Evolutionary conservation across 2,797 vertebrate species (phyloP), one percentile per base, ranked within the genome.

Genomic region (Pseudochromis fuscus): DNA sequence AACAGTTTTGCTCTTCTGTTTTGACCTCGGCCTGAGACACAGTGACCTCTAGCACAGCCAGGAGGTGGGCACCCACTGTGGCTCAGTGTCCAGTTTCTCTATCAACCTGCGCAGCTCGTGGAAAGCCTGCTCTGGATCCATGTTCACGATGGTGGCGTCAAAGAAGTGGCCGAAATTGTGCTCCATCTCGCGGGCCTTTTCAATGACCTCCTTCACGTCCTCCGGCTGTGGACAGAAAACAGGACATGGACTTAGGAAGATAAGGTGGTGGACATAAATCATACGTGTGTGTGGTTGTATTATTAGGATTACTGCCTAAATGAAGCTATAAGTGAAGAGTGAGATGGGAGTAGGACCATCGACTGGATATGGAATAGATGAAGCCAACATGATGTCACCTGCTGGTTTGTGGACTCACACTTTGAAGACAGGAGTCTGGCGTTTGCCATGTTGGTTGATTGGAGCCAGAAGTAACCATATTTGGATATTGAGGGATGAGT

Each of bases 131-230:
- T 96, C 96, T 11, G 95, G 95, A 75, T 98, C 97, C 30, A 89
- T 91, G 90, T 98, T 98, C 78, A 97, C 95, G 63, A 99, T 90
- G 56, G 95, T 94, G 0, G 94, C 94, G 25, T 99, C 97, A 8
- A 98, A 98, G 86, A 96, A 95, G 91, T 98, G 97, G 30, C 96
- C 95, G 2, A 95, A 97, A 69, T 92, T 95, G 66, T 96, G 95
- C 81, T 99, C 97, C 97, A 98, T 99, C 82, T 99, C 97, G 1
- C 96, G 94, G 0, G 97, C 97, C 88, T 98, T 98, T 87, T 99
- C 97, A 37, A 95, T 96, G 28, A 96, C 94, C 72, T 97, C 96
- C 93, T 96, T 95, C 64, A 97, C 86, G 51, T 98, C 97, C 87
- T 98, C 97, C 0, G 95, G 95, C 97, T 99, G 91, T 16, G 53